phyloP scores from a whole-genome alignment of 2,888 invertebrate species.

The Steinernema carpocapsae region DNA sequence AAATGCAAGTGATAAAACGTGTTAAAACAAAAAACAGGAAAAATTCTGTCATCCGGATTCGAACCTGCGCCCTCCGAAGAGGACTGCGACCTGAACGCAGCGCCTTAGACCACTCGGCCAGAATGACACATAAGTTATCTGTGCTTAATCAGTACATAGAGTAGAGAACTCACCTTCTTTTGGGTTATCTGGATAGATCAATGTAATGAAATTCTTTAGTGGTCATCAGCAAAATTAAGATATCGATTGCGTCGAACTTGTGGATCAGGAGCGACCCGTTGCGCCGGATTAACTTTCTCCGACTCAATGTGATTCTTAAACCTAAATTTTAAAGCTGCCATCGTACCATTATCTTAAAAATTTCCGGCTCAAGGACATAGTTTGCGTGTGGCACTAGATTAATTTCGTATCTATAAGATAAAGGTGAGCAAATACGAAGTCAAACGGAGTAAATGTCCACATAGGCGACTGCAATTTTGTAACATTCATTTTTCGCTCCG shows the following conservation, averaged over 20 bases:
- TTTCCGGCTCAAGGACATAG: conserved; percentile 52
- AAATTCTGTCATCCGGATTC: no score
- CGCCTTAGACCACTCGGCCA: conserved; percentile 92
- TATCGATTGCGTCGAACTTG: conserved; percentile 44
- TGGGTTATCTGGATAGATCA: background rate
- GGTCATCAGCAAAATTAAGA: conserved; percentile 58
- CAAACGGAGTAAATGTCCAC: conserved; percentile 45
- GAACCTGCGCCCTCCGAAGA: no score
- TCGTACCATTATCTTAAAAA: conserved; percentile 56
- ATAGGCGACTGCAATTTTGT: conserved; percentile 54
- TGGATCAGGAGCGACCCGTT: conserved; percentile 62
- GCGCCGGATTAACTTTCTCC: conserved; percentile 47
- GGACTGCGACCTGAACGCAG: conserved; percentile 66
- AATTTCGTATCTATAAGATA: conserved; percentile 41
- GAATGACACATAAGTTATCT: no score
- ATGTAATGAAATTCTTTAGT: background rate
- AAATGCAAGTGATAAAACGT: no score
- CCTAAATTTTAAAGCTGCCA: background rate
- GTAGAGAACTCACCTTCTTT: conserved; percentile 21
- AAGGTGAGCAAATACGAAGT: conserved; percentile 30
- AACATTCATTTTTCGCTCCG: conserved; percentile 50
- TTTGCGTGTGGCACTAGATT: conserved; percentile 50
- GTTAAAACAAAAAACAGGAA: no score
- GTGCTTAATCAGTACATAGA: no score
- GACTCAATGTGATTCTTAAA: conserved; percentile 46